Conservation (phyloP, 1,140 invertebrate genomes). For the Elymnias hypermnestra region DNA sequence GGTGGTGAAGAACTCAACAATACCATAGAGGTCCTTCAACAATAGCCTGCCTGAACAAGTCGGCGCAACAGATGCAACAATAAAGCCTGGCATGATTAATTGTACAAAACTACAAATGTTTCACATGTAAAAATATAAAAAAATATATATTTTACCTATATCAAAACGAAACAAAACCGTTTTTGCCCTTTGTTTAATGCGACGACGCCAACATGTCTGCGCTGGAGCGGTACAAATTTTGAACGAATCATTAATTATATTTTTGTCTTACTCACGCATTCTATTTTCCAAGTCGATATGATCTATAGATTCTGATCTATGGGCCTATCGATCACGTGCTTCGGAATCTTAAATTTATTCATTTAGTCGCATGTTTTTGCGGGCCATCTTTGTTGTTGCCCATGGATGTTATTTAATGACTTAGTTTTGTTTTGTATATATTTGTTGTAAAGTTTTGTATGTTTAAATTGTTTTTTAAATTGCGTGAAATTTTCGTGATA, state of each 20-base stretch:
- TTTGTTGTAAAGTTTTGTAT: neutral
- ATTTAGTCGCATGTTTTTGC: slow-evolving; percentile 69
- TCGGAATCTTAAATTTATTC: slow-evolving; percentile 71
- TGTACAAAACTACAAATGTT: slow-evolving; percentile 51
- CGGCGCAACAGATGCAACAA: slow-evolving; percentile 68
- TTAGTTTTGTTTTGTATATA: slow-evolving; percentile 2
- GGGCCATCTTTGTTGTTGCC: slow-evolving; percentile 44
- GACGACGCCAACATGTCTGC: slow-evolving; percentile 73
- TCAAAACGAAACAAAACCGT: slow-evolving; percentile 52
- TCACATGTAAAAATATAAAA: slow-evolving; percentile 57
- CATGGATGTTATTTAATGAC: slow-evolving; percentile 33
- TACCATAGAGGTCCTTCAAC: slow-evolving; percentile 50
- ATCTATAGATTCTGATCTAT: slow-evolving; percentile 74
- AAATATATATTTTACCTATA: slow-evolving; percentile 24
- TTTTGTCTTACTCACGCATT: slow-evolving; percentile 76
- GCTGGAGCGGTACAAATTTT: slow-evolving; percentile 69
- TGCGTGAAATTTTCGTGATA: neutral
- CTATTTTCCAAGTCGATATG: slow-evolving; percentile 70
- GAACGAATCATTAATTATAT: slow-evolving; percentile 74
- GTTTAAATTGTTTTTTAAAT: neutral
- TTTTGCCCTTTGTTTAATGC: slow-evolving; percentile 71
- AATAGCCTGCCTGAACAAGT: slow-evolving; percentile 49
- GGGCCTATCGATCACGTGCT: slow-evolving; percentile 70
- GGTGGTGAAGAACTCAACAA: slow-evolving; percentile 55
- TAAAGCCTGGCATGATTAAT: slow-evolving; percentile 66